Base-by-base conservation (phyloP, 2,113 vertebrate genomes). In the Zonotrichia leucophrys region DNA sequence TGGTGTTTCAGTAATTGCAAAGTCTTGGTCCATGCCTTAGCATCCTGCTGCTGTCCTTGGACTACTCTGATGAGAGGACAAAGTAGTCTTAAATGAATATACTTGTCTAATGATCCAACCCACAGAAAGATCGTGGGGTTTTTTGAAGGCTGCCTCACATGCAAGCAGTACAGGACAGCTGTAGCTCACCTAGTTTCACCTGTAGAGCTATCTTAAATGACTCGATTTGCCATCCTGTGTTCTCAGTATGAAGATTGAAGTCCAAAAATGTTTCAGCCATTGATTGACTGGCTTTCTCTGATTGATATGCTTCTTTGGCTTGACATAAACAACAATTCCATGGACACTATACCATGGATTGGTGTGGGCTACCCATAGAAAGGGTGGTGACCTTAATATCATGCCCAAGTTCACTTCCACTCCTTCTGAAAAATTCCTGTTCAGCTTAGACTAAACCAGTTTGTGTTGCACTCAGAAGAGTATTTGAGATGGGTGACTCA, bases 1-100 rank as follows among this genome's bases (percentile, higher is more conserved):
- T 8, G 62, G 73, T 67, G 56, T 81, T 89, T 97, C 83, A 78
- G 64, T 96, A 93, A 86, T 89, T 94, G 52, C 52, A 52, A 84
- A 91, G 62, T 73, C 70, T 90, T 88, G 13, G 79, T 84, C 82
- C 82, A 56, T 83, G 66, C 14, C 50, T 87, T 90, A 79, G 67
- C 41, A 76, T 94, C 82, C 49, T 2, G 3, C 82, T 94, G 74
- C 58, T 87, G 70, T 90, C 90, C 85, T 73, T 92, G 63, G 22
- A 11, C 82, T 89, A 68, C 28, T 76, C 44, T 86, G 73, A 84
- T 76, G 75, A 64, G 78, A 88, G 49, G 41, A 92, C 9, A 2
- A 63, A 72, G 47, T 41, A 76, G 46, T 44, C 64, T 66, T 83
- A 91, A 84, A 64, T 69, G 10, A 79, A 66, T 69, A 53, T 52